Percentiles rank a stretch among this genome's conserved stretches.
Conservation (phyloP, 2,113 vertebrate genomes). For the Sclerurus mexicanus region DNA sequence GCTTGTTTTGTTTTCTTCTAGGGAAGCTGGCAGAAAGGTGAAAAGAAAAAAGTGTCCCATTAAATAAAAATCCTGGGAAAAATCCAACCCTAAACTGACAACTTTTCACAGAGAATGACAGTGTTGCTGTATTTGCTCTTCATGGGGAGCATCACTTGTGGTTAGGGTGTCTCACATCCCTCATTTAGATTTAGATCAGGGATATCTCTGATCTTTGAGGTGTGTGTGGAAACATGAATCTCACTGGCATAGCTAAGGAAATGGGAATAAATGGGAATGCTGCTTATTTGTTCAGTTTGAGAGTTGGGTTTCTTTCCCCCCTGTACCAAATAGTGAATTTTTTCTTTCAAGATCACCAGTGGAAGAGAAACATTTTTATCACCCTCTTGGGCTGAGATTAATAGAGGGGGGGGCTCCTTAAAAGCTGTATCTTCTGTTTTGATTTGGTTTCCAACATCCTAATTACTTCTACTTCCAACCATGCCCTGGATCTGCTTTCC, state of each 20-base stretch:
- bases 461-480: background rate
- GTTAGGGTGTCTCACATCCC: background rate
- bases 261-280: background rate
- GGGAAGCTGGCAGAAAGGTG: conserved; percentile 28
- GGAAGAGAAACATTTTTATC: background rate
- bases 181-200: background rate
- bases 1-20: conserved; percentile 25
- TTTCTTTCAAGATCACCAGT: background rate
- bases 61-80: conserved; percentile 3
- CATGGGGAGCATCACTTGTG: background rate
- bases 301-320: background rate
- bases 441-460: conserved; percentile 6
- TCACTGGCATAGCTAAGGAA: background rate
- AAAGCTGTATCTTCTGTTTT: background rate
- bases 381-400: background rate
- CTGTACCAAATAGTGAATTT: background rate
- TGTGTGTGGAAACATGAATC: accelerated
- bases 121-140: background rate
- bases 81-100: background rate
- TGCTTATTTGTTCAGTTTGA: background rate
- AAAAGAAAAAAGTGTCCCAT: background rate
- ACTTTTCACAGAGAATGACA: background rate
- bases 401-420: background rate
- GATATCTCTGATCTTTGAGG: background rate
- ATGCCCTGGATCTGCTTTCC: background rate